phyloP scores from a whole-genome alignment of 2,888 invertebrate genomes.

The Drosophila eohydei region DNA sequence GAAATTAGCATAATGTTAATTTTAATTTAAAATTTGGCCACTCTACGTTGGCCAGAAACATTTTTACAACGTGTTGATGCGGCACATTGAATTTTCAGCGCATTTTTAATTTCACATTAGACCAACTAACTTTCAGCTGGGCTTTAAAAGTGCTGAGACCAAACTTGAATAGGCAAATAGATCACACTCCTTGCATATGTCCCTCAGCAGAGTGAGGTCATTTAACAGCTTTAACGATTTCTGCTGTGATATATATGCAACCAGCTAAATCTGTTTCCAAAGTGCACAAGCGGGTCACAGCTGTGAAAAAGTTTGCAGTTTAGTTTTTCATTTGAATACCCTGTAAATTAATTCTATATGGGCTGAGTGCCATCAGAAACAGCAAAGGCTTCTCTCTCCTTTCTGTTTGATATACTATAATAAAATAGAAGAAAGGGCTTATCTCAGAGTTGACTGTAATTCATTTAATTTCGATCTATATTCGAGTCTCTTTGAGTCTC shows the following conservation, averaged over 20 bases:
- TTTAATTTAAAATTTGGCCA: constrained; percentile 80
- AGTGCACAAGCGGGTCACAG: constrained; percentile 59
- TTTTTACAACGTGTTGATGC: constrained; percentile 78
- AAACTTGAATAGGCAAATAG: neutral
- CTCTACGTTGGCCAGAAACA: constrained; percentile 70
- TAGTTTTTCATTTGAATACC: constrained; percentile 17
- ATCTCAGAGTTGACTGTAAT: neutral
- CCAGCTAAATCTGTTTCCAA: constrained; percentile 34
- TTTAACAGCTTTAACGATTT: constrained; percentile 13
- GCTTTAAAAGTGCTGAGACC: neutral
- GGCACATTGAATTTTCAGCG: constrained; percentile 70
- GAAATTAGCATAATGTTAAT: constrained; percentile 79
- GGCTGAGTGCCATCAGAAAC: neutral
- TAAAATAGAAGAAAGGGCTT: neutral
- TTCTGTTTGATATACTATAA: neutral
- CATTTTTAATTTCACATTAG: constrained; percentile 27
- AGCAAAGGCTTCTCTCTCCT: too few species aligned
- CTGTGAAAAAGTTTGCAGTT: constrained; percentile 48
- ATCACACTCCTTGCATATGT: constrained; percentile 4
- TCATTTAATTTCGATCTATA: neutral
- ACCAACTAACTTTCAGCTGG: constrained; percentile 2
- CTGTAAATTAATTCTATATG: neutral
- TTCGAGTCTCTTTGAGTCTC: too few species aligned
- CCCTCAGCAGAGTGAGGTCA: neutral
- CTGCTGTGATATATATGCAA: constrained; percentile 13